phyloP scores from a whole-genome alignment of 2,888 invertebrate genomes.

The Hanleya hanleyi region DNA sequence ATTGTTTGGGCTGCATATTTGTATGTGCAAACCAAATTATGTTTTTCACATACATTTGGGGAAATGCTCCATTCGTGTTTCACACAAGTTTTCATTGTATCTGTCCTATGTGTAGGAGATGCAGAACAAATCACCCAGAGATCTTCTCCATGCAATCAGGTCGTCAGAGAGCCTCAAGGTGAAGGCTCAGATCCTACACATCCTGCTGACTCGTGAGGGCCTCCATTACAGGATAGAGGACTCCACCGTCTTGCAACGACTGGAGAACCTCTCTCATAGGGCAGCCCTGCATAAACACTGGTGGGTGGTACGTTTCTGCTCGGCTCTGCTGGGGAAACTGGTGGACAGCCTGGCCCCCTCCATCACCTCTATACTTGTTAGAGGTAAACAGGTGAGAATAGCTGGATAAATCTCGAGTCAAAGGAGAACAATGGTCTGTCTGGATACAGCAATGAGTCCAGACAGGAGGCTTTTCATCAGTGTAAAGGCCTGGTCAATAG shows the following conservation, averaged over 20 bases:
- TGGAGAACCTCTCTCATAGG: conserved; percentile 73
- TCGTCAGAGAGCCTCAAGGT: conserved; percentile 83
- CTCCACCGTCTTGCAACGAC: conserved; percentile 69
- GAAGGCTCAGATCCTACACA: conserved; percentile 88
- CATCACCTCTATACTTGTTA: conserved; percentile 96
- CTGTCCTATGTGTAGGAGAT: conserved; percentile 73
- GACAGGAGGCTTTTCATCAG: too few species aligned
- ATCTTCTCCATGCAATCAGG: conserved; percentile 83
- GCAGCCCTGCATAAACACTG: conserved; percentile 68
- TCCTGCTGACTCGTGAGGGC: conserved; percentile 87
- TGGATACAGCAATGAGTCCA: too few species aligned
- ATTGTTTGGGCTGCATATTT: neutral
- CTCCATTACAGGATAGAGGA: conserved; percentile 83
- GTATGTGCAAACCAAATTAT: neutral
- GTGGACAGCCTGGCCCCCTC: conserved; percentile 99
- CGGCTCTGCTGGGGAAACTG: conserved; percentile 92
- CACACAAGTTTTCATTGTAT: too few species aligned
- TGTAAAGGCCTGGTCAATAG: too few species aligned
- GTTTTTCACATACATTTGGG: too few species aligned
- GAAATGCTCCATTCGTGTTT: too few species aligned
- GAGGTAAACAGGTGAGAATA: conserved; percentile 90
- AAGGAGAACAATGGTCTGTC: too few species aligned
- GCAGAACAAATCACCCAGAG: conserved; percentile 80
- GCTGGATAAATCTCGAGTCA: too few species aligned
- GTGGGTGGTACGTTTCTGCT: conserved; percentile 94